Evolutionary conservation across 2,797 vertebrate species (phyloP), one percentile per base, ranked within the genome.

Genomic region (Lophius americanus): DNA sequence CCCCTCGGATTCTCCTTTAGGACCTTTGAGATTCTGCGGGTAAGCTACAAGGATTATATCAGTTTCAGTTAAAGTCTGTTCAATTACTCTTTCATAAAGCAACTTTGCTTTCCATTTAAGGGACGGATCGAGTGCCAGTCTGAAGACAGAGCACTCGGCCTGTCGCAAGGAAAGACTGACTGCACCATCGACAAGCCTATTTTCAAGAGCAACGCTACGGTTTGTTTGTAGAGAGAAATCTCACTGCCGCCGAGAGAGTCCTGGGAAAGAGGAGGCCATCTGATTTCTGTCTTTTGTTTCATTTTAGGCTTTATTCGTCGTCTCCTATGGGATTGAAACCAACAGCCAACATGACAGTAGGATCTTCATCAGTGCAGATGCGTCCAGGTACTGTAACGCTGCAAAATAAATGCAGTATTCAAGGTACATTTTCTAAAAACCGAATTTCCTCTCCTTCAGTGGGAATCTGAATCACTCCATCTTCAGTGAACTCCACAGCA

Each of bases 1-100:
- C 95, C 96, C 0, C 38, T 71, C 0, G 92, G 87, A 11, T 79
- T 96, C 53, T 96, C 95, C n/a, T 96, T 76, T 70, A 91, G 94
- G 66, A 93, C 76, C 62, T 63, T 85, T 36, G 88, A 83, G 0
- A 1, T 4, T 8, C 33, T 83, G 38, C 85, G 94, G 92, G 95
- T 95, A 88, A 89, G 51, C 2, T 5, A 2, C 9, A 2, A 2
- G 9, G 12, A 42, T 50, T 4, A 36, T 4, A 4, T 56, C 1
- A 10, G 38, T 42, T n/a, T 7, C 11, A 35, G 0, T 54, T 59
- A 9, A 13, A 42, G 32, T 47, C 1, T 6, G 7, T 11, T 51
- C 39, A 50, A 37, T 13, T 64, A 39, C 12, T 9, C 3, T 0
- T 1, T 2, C 6, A 36, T 10, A n/a, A 4, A 1, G 3, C 1